Evolutionary conservation across 2,888 invertebrate genomes (phyloP).

Genomic region (Sipunculus nudus): DNA sequence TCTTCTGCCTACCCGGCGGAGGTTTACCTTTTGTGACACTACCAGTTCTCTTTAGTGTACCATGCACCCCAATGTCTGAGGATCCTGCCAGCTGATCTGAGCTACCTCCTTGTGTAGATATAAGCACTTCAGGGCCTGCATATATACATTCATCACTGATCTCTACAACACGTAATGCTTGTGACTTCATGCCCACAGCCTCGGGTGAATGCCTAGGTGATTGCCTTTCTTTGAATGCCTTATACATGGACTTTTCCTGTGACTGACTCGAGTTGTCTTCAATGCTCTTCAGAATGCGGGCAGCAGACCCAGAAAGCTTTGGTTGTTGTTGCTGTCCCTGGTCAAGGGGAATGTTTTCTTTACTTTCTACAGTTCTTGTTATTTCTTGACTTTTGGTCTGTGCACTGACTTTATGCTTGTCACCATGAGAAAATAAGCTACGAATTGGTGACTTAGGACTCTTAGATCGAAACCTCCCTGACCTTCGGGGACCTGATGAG

Average conservation of each 20-base stretch:
- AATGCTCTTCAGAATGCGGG: slow-evolving; percentile 51
- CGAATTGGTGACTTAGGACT: too few relatives aligned
- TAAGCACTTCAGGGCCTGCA: too few relatives aligned
- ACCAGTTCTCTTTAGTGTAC: too few relatives aligned
- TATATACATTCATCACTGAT: too few relatives aligned
- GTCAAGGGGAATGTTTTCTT: too few relatives aligned
- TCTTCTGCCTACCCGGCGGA: too few relatives aligned
- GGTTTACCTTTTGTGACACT: too few relatives aligned
- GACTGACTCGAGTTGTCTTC: slow-evolving; percentile 45
- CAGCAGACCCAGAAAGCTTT: slow-evolving; percentile 14
- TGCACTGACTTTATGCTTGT: neutral
- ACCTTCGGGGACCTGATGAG: neutral
- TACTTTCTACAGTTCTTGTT: neutral
- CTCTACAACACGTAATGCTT: slow-evolving; percentile 42
- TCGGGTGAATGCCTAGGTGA: slow-evolving; percentile 39
- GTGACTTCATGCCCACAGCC: slow-evolving; percentile 32
- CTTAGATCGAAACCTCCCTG: too few relatives aligned
- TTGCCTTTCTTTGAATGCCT: slow-evolving; percentile 55
- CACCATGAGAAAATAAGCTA: too few relatives aligned
- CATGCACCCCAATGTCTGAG: too few relatives aligned
- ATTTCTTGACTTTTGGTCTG: neutral
- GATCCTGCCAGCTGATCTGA: too few relatives aligned
- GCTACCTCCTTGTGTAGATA: too few relatives aligned
- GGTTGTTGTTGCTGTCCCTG: neutral
- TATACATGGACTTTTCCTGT: slow-evolving; percentile 50